These are phyloP conservation scores for Rhagonycha lutea DNA, from an alignment of 2,888 invertebrate species.

Conservation along the genomic window DNA sequence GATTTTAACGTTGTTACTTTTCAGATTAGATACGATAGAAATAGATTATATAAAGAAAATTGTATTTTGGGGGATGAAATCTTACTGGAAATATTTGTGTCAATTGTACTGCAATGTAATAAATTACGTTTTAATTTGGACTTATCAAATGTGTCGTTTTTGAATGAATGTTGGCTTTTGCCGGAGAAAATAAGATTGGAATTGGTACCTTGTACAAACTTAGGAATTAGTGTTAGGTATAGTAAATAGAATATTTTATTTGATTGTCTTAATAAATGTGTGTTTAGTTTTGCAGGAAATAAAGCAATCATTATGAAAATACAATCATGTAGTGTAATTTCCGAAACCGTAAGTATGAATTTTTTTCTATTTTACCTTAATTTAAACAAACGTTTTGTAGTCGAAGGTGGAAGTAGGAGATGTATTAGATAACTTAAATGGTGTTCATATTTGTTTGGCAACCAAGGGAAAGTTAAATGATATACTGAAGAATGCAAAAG, in stretches of 20 bases:
- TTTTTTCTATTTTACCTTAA: neutral
- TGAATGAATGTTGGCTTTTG: conserved; percentile 67
- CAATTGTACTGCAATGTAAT: conserved; percentile 59
- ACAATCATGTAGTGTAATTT: conserved; percentile 63
- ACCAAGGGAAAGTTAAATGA: conserved; percentile 57
- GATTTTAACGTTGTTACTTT: conserved; percentile 10
- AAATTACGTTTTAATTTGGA: conserved; percentile 59
- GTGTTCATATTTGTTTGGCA: conserved; percentile 55
- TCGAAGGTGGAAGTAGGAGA: conserved; percentile 65
- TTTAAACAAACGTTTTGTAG: conserved; percentile 49
- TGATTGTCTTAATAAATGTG: neutral
- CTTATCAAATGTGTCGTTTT: conserved; percentile 62
- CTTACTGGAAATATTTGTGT: conserved; percentile 61
- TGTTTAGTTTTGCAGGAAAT: conserved; percentile 61
- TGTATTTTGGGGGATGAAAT: conserved; percentile 68
- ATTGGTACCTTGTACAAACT: conserved; percentile 64
- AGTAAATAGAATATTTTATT: conserved; percentile 20
- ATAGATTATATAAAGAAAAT: conserved; percentile 47
- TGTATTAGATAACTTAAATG: conserved; percentile 66
- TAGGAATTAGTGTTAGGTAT: conserved; percentile 66
- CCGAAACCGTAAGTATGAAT: conserved; percentile 62
- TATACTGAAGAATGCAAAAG: conserved; percentile 56
- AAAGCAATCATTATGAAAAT: conserved; percentile 64
- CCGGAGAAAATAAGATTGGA: conserved; percentile 60
- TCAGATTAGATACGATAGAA: conserved; percentile 32